phyloP scores from a whole-genome alignment of 2,888 invertebrate genomes.

The Entomobrya multifasciata region DNA sequence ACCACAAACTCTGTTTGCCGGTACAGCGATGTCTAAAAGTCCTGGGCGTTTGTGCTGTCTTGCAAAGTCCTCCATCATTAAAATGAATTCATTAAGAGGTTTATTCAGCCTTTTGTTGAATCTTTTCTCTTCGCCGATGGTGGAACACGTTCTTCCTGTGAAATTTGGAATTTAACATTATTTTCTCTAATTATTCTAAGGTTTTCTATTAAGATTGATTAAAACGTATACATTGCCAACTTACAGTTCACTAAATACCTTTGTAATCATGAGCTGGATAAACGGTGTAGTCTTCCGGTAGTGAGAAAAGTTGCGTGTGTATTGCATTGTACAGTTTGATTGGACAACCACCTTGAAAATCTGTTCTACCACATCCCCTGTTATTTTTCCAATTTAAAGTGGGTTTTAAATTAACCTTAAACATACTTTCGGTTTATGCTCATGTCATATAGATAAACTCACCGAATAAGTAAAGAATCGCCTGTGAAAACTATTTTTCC shows the following conservation, averaged over 20 bases:
- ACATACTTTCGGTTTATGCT: no score
- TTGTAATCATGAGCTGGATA: slow-evolving; percentile 99
- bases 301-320: slow-evolving; percentile 90
- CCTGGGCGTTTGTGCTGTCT: slow-evolving; percentile 92
- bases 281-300: slow-evolving; percentile 91
- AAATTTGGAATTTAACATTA: background rate
- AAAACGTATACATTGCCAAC: no score
- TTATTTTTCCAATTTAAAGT: background rate
- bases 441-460: background rate
- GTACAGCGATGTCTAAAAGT: slow-evolving; percentile 95
- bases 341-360: slow-evolving; percentile 97
- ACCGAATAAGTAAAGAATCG: slow-evolving; percentile 93
- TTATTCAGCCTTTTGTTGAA: slow-evolving; percentile 95
- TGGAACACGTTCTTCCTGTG: slow-evolving; percentile 86
- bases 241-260: no score
- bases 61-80: slow-evolving; percentile 94
- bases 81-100: slow-evolving; percentile 89
- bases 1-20: slow-evolving; percentile 86
- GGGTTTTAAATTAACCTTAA: no score
- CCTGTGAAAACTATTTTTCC: slow-evolving; percentile 95
- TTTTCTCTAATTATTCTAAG: no score
- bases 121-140: slow-evolving; percentile 93
- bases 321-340: slow-evolving; percentile 92
- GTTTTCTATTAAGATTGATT: no score
- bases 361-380: slow-evolving; percentile 90